These are phyloP conservation scores for Chrysolina americana DNA, from an alignment of 2,888 invertebrate genomes.

Conservation along the genomic window DNA sequence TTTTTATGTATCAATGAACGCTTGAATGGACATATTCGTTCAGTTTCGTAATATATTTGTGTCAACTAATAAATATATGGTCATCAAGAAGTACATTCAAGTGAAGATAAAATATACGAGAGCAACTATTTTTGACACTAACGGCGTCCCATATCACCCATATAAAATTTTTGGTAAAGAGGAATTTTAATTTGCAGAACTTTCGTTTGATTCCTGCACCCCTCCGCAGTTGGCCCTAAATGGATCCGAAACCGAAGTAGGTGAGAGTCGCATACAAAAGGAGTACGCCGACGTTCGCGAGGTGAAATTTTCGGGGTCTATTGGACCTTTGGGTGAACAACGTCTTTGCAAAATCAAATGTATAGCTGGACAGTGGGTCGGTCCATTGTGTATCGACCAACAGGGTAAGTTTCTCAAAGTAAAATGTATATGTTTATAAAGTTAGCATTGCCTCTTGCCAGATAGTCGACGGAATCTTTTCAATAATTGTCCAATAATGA, in stretches of 20 bases:
- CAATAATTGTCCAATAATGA: no score
- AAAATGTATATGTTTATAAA: no score
- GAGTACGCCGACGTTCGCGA: conserved; percentile 70
- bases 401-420: conserved; percentile 73
- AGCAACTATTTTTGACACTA: no score
- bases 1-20: no score
- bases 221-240: conserved; percentile 69
- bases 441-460: no score
- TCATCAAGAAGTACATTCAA: no score
- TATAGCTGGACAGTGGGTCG: conserved; percentile 88
- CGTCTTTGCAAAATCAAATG: conserved; percentile 88
- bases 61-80: no score
- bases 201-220: conserved; percentile 67
- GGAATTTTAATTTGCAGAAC: conserved; percentile 55
- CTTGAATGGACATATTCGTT: no score
- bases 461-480: no score
- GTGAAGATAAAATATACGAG: no score
- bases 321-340: conserved; percentile 81
- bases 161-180: background rate
- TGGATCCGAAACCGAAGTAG: conserved; percentile 67
- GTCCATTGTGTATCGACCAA: conserved; percentile 83
- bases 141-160: no score
- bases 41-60: no score
- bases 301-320: conserved; percentile 84
- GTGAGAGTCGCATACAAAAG: conserved; percentile 63